Percentiles rank a stretch among this genome's conserved stretches.
These are phyloP conservation scores for Thamnophis elegans DNA, from an alignment of 2,797 vertebrate species.

Conservation along the genomic window DNA sequence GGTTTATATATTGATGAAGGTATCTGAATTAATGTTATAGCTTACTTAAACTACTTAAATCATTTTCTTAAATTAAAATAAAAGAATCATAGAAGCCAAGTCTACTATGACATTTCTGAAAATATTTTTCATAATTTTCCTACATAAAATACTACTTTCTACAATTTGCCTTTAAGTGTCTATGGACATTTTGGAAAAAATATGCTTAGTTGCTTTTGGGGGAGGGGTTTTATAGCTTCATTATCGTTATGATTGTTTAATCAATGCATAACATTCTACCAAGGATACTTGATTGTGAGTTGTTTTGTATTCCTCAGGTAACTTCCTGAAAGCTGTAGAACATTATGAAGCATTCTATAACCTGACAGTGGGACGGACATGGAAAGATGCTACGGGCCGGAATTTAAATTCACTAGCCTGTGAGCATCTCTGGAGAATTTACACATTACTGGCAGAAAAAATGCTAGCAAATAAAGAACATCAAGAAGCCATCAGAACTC, in stretches of 20 bases:
- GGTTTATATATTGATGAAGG: not conserved
- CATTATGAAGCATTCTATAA: slow-evolving; percentile 80
- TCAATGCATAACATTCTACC: not conserved
- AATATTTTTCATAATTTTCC: not conserved
- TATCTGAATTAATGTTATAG: not conserved
- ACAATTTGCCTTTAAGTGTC: not conserved
- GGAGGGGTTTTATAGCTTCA: not conserved
- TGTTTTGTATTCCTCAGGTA: slow-evolving; percentile 70
- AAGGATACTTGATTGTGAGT: not conserved
- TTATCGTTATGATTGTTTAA: slow-evolving; percentile 8
- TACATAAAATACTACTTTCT: not conserved
- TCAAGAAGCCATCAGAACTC: slow-evolving; percentile 74
- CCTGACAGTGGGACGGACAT: slow-evolving; percentile 69
- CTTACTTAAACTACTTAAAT: not conserved
- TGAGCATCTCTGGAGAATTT: slow-evolving; percentile 73
- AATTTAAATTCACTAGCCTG: slow-evolving; percentile 68
- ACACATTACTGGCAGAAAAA: slow-evolving; percentile 73
- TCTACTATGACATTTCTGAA: not conserved
- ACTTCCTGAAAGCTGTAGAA: slow-evolving; percentile 72
- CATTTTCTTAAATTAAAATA: not conserved
- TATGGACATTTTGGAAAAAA: not conserved
- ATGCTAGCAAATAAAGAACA: slow-evolving; percentile 74
- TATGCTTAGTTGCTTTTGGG: not conserved
- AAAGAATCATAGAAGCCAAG: not conserved
- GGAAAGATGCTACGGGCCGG: slow-evolving; percentile 67